These are phyloP conservation scores for Pomacea maculata DNA, from an alignment of 1,140 invertebrate species.

Conservation along the genomic window DNA sequence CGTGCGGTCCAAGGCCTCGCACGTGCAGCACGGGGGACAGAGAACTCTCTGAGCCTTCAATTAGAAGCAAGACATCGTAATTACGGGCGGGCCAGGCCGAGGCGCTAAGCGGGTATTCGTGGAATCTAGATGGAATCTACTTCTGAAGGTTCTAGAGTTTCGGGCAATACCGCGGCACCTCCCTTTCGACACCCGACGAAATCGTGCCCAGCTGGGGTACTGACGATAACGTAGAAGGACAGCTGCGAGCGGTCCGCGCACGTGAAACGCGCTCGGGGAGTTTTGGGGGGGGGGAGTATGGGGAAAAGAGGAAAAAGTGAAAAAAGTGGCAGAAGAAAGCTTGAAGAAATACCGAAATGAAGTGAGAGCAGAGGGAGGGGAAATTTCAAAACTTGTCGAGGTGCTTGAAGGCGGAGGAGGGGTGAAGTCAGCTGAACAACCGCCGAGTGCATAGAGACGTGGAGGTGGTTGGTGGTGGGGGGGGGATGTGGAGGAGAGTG, in stretches of 20 bases:
- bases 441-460: not conserved
- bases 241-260: constrained; percentile 20
- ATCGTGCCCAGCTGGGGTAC: constrained; percentile 17
- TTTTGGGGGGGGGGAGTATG: no score
- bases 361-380: not conserved
- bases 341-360: constrained; percentile 7
- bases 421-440: not conserved
- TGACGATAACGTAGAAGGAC: constrained; percentile 18
- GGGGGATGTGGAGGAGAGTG: not conserved
- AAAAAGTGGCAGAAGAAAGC: no score
- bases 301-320: not conserved
- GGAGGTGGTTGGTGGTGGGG: not conserved
- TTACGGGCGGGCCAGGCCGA: constrained; percentile 7
- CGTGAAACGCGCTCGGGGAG: constrained; percentile 8
- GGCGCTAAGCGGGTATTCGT: constrained; percentile 17
- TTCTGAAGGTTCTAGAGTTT: constrained; percentile 19
- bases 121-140: constrained; percentile 24
- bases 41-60: constrained; percentile 11
- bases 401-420: not conserved
- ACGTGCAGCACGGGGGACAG: constrained; percentile 12
- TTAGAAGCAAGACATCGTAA: constrained; percentile 25
- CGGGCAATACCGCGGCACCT: not conserved
- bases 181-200: constrained; percentile 11
- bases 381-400: not conserved
- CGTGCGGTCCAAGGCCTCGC: constrained; percentile 8